Evolutionary conservation across 2,113 vertebrate species (phyloP), one percentile per base, ranked within the genome.

Genomic region (Cyrtonyx montezumae): DNA sequence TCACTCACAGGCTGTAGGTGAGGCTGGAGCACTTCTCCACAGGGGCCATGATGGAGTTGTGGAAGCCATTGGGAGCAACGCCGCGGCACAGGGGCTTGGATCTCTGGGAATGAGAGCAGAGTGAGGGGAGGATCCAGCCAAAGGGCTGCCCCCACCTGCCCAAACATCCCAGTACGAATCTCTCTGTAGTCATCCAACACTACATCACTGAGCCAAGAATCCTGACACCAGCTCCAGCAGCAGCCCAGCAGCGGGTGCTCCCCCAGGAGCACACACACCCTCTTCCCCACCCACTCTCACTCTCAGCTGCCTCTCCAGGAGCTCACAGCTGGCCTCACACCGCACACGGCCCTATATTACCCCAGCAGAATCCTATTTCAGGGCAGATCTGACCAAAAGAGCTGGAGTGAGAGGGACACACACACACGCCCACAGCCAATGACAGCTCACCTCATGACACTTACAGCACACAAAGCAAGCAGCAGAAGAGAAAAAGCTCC

Each of bases 1-100:
- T 79, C 18, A 90, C 99, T 98, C 96, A 99, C 99, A 98, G 97
- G 65, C 97, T 97, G 97, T 97, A 98, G 79, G 98, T 98, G 9
- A 96, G 90, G 61, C 97, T 96, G 16, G 97, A 95, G 53, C 97
- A 91, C 19, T 97, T 97, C 98, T 97, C 98, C 32, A 98, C 96
- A 0, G 97, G 96, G 28, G 94, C 97, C 98, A 99, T 99, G 92
- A 98, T 59, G 66, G 90, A 96, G 80, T 96, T 97, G 66, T 94
- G 78, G 68, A 99, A 96, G 22, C 98, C 98, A 0, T 99, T 99
- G 85, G 96, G 81, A 74, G 97, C 95, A 7, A 94, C 81, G 21
- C 94, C 94, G 25, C 95, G 95, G 81, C 68, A 95, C 59, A 96
- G 97, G 34, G 88, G 84, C 79, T 94, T 97, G 89, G 97, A 93